Evolutionary conservation across 2,888 invertebrate genomes (phyloP).

Genomic region (Drosophila demipolita): DNA sequence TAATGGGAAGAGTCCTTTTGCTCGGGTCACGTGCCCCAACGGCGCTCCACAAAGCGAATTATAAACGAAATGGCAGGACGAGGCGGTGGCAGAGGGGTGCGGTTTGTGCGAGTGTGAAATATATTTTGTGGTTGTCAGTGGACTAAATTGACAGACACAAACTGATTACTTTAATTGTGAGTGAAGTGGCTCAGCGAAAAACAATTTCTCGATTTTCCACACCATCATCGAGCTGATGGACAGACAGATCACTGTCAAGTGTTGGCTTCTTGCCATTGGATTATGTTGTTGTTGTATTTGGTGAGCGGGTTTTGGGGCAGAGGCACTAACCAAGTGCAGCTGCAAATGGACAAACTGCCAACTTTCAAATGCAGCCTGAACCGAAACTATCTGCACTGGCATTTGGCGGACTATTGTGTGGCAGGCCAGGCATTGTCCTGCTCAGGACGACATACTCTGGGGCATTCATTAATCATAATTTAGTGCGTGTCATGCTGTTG

Average conservation of each 20-base stretch:
- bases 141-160: constrained; percentile 40
- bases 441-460: constrained; percentile 15
- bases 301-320: neutral
- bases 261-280: neutral
- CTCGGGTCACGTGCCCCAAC: constrained; percentile 48
- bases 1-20: constrained; percentile 14
- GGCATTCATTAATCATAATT: constrained; percentile 68
- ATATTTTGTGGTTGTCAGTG: constrained; percentile 33
- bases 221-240: neutral
- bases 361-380: constrained; percentile 11
- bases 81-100: constrained; percentile 5
- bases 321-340: constrained; percentile 9
- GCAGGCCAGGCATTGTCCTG: neutral
- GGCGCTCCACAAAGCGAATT: constrained; percentile 31
- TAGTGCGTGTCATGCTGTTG: constrained; percentile 67
- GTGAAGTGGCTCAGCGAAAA: neutral
- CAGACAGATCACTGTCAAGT: neutral
- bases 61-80: constrained; percentile 18
- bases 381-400: constrained; percentile 1
- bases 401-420: constrained; percentile 21
- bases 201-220: neutral
- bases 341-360: constrained; percentile 13
- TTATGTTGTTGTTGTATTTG: neutral
- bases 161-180: constrained; percentile 51
- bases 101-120: constrained; percentile 16